A percentile compares a stretch with the other conserved stretches of the same genome.
phyloP scores from a whole-genome alignment of 2,888 invertebrate species.

The Agrilus cyanescens region DNA sequence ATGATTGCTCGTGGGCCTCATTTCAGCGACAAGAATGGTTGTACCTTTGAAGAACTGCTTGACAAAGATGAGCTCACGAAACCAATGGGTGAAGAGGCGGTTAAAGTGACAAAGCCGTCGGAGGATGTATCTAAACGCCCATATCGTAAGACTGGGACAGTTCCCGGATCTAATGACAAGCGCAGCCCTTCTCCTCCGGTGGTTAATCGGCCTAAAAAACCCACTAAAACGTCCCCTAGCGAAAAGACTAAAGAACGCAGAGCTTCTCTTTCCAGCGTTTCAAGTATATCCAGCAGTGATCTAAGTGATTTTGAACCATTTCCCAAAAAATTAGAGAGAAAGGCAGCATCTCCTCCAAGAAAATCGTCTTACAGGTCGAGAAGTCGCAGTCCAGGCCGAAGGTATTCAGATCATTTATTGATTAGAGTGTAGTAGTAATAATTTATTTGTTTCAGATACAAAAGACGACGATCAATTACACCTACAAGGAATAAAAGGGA shows the following conservation, averaged over 20 bases:
- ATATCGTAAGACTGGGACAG: slow-evolving; percentile 16
- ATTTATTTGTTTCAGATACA: background rate
- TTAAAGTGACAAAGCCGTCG: slow-evolving; percentile 8
- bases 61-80: slow-evolving; percentile 33
- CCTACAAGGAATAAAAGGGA: background rate
- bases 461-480: background rate
- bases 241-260: slow-evolving; percentile 27
- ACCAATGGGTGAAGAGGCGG: slow-evolving; percentile 14
- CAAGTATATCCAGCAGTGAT: slow-evolving; percentile 39
- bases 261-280: slow-evolving; percentile 41
- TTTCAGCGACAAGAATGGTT: slow-evolving; percentile 46
- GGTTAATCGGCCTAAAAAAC: slow-evolving; percentile 37
- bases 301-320: slow-evolving; percentile 23
- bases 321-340: slow-evolving; percentile 3
- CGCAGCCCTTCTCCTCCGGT: slow-evolving; percentile 45
- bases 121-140: slow-evolving; percentile 14
- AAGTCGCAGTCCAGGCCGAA: slow-evolving; percentile 9
- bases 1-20: slow-evolving; percentile 57
- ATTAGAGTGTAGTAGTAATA: too few relatives aligned
- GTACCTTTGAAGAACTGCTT: slow-evolving; percentile 41
- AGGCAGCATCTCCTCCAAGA: slow-evolving; percentile 4
- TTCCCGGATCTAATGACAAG: slow-evolving; percentile 10
- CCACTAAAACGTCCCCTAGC: slow-evolving; percentile 19
- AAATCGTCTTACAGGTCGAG: background rate
- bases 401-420: background rate